Evolutionary conservation across 2,888 invertebrate genomes (phyloP), one percentile per base, ranked within the genome.

Genomic region (Hirtodrosophila duncani): DNA sequence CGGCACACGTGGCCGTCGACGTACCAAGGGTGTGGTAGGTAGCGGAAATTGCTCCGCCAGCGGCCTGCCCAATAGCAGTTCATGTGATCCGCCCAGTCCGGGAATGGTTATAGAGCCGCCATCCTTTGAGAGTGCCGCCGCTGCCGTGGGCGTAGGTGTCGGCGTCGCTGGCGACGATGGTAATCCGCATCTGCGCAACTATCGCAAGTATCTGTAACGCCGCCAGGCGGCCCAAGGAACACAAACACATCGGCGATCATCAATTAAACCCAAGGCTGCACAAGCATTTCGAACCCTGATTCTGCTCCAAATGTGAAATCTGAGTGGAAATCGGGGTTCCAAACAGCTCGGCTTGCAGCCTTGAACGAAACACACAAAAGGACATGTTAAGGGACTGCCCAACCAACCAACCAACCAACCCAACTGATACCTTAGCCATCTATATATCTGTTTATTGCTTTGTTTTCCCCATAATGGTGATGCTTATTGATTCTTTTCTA

Each of bases 131-230:
- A 84, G 84, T 43, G 87, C 85, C 9, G 87, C 87, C 3, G 86
- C 86, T 2, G 85, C 85, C 9, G 87, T 86, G 23, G 85, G 83
- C 26, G 80, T 80, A 7, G 53, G 67, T 13, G 63, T 36, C 8
- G 75, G 72, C 16, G 68, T 58, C n/a, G 59, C 66, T 14, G 67
- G 63, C 6, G 81, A 82, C 45, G 85, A 85, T n/a, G 81, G 82
- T 16, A 84, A 84, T 59, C 81, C 67, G 27, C 85, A 85, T 65
- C 67, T 85, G 61, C 83, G 85, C 29, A 86, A 84, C 64, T 87
- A 87, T 80, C 85, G 87, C 61, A 87, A 87, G 79, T 87, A 86
- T 83, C 85, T 87, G 83, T 87, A 85, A 87, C 75, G 67, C 65
- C 56, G 43, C 63, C 13, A 11, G 7, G 49, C 31, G 27, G 16